Base-by-base conservation (phyloP, 2,113 vertebrate species). In the Centropus bengalensis region DNA sequence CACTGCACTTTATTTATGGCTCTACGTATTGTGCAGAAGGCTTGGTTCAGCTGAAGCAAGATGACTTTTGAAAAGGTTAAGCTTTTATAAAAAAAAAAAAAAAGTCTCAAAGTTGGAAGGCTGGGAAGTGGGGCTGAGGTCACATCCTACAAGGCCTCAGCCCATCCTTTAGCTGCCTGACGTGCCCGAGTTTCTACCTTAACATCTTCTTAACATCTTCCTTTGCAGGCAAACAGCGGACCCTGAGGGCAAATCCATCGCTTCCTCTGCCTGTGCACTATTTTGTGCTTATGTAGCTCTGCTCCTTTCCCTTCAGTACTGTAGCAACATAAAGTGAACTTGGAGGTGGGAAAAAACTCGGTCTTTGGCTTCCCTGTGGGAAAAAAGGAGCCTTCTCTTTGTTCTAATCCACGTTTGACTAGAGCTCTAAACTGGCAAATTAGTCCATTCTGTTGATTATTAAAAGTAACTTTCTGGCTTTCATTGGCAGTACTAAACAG, bases 61-160 rank as follows among this genome's bases (percentile, higher is more conserved):
- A 73, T 85, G 82, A 22, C n/a, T 85, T 94, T 64, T 87, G 88
- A 91, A 94, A 95, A 96, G 82, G 84, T 91, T 85, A 64, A 59
- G 23, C 10, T 49, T 49, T 49, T 49, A 49, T 49, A 23, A 23
- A 40, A 40, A 26, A 40, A 27, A 38, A 59, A 28, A 40, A 38
- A 59, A 28, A 40, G 40, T 49, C 63, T 52, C 21, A 9, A 45
- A 66, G 44, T 28, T 69, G 58, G 42, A 82, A 59, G 52, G 59
- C 59, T 80, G 38, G 26, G 45, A 82, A 23, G 38, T 62, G 58
- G 55, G 51, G 52, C 20, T 86, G 55, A 70, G 42, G 79, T 91
- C 66, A 14, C 14, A 1, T 88, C 17, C 38, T 54, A 20, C 5
- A 42, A 58, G 22, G 16, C 44, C 30, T 79, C 38, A 74, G 6